Conservation (phyloP, 2,888 invertebrate genomes). For the Bellardia bayeri region DNA sequence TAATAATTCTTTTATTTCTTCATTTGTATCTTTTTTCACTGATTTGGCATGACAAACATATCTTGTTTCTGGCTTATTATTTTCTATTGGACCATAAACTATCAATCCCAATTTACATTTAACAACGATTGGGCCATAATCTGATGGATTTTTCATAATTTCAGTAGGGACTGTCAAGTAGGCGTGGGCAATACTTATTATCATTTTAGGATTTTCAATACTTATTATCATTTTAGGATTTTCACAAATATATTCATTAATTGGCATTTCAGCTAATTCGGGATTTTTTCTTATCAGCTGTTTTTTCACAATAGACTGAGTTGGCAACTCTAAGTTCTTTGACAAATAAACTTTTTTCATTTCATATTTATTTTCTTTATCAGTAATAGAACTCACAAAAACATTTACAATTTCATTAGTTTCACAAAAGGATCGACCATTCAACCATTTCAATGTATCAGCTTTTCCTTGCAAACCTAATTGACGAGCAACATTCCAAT, state of each 20-base stretch:
- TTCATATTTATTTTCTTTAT: constrained; percentile 33
- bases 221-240: constrained; percentile 19
- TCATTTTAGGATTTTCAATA: constrained; percentile 4
- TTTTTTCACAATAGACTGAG: too few relatives aligned
- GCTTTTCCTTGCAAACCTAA: background rate
- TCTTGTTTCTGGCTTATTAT: background rate
- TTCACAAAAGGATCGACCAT: background rate
- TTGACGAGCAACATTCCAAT: constrained; percentile 4
- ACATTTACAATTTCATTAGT: constrained; percentile 9
- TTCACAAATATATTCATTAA: background rate
- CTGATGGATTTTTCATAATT: background rate
- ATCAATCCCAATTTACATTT: constrained; percentile 9
- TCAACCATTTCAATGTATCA: constrained; percentile 1
- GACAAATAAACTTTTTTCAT: constrained; percentile 16
- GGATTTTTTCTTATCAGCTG: too few relatives aligned
- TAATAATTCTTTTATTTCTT: constrained; percentile 15
- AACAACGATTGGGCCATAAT: constrained; percentile 1
- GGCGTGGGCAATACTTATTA: constrained; percentile 25
- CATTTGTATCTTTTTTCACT: background rate
- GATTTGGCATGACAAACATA: background rate
- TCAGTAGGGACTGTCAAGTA: constrained; percentile 23
- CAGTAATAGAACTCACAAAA: background rate
- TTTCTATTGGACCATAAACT: background rate
- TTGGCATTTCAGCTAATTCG: too few relatives aligned
- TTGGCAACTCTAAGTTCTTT: background rate